Percentiles rank a stretch among this genome's conserved stretches.
These are phyloP conservation scores for Drosophila persimilis DNA, from an alignment of 1,140 invertebrate genomes.

Conservation along the genomic window DNA sequence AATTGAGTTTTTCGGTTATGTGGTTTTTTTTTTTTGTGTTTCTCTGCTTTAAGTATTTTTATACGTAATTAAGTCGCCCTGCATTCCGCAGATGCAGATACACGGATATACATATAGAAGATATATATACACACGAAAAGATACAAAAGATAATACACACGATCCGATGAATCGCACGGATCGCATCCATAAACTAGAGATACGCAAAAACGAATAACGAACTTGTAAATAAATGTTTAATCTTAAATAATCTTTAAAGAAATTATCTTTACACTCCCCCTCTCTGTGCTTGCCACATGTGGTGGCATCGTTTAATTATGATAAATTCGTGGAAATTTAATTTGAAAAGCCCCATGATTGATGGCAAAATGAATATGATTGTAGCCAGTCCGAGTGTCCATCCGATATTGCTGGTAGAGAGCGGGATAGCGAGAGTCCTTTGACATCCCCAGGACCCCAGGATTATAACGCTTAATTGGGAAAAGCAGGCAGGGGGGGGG, in stretches of 20 bases:
- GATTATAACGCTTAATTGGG: constrained; percentile 70
- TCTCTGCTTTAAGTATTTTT: constrained; percentile 78
- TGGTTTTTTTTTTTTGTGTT: constrained; percentile 36
- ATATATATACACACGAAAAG: constrained; percentile 5
- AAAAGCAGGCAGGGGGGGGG: not conserved
- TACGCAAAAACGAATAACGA: constrained; percentile 33
- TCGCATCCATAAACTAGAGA: constrained; percentile 22
- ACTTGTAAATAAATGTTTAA: constrained; percentile 79
- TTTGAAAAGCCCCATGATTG: constrained; percentile 58
- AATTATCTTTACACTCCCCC: constrained; percentile 13
- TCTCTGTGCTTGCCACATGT: not conserved
- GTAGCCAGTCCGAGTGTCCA: constrained; percentile 23
- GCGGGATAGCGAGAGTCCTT: constrained; percentile 11
- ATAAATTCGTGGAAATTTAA: constrained; percentile 66
- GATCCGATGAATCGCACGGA: constrained; percentile 40
- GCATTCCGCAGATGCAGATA: constrained; percentile 19
- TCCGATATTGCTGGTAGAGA: constrained; percentile 36
- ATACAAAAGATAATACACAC: constrained; percentile 15
- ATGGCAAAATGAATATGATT: constrained; percentile 54
- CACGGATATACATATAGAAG: constrained; percentile 16
- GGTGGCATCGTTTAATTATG: constrained; percentile 69
- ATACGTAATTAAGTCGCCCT: constrained; percentile 73
- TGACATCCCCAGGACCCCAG: constrained; percentile 30
- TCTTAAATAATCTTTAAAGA: constrained; percentile 54
- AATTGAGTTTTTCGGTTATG: constrained; percentile 46